Evolutionary conservation across 2,888 invertebrate species (phyloP).

Genomic region (Pharmacophagus antenor): DNA sequence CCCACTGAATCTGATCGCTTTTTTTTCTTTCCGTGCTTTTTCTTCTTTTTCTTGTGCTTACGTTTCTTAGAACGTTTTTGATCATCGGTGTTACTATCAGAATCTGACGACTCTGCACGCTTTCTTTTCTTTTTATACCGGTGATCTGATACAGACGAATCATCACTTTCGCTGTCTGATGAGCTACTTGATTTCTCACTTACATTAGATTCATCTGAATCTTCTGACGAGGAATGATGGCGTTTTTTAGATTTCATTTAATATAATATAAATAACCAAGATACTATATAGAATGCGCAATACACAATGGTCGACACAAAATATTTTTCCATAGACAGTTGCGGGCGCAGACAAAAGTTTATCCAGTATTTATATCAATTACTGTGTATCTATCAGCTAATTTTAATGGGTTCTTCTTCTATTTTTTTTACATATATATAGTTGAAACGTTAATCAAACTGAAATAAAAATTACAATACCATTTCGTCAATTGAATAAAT

Average conservation of each 20-base stretch:
- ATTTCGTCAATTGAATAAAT: background rate
- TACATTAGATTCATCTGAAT: slow-evolving; percentile 64
- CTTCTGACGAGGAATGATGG: slow-evolving; percentile 67
- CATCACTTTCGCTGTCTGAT: slow-evolving; percentile 69
- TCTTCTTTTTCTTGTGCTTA: slow-evolving; percentile 78
- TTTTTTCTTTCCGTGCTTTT: slow-evolving; percentile 73
- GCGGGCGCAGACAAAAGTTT: background rate
- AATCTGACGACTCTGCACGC: slow-evolving; percentile 66
- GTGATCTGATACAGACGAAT: slow-evolving; percentile 61
- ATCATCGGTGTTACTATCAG: slow-evolving; percentile 67
- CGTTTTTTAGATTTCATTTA: slow-evolving; percentile 71
- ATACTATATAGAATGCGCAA: slow-evolving; percentile 10
- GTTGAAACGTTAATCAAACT: background rate
- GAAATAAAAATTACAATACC: background rate
- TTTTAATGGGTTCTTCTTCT: background rate
- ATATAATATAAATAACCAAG: background rate
- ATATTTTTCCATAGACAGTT: slow-evolving; percentile 8
- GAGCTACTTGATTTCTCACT: slow-evolving; percentile 65
- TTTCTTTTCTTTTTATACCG: slow-evolving; percentile 73
- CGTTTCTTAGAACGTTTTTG: slow-evolving; percentile 70
- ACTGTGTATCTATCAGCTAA: background rate
- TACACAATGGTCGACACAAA: slow-evolving; percentile 2
- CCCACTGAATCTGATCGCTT: slow-evolving; percentile 58
- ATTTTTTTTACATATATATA: background rate
- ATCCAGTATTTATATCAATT: no score